A percentile compares a stretch with the other conserved stretches of the same genome.
Evolutionary conservation across 2,113 vertebrate genomes (phyloP).

Genomic region (Romanogobio albipinnatus): DNA sequence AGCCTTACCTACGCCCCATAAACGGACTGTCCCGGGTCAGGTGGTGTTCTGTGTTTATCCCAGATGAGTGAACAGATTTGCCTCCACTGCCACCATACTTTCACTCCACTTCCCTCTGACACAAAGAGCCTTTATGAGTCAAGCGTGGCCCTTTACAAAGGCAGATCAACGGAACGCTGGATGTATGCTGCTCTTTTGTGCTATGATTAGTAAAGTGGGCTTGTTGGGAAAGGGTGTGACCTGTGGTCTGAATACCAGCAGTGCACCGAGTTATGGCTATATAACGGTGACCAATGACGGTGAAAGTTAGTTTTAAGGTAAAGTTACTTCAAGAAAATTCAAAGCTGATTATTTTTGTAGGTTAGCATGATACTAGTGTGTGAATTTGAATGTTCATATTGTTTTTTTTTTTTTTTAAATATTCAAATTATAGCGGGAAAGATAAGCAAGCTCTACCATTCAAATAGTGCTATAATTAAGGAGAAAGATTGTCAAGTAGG

Average conservation of each 20-base stretch:
- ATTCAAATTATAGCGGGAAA: neutral
- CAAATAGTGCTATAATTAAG: neutral
- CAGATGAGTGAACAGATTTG: conserved; percentile 22
- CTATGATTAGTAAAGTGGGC: conserved; percentile 32
- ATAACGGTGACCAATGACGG: neutral
- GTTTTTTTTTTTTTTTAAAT: neutral
- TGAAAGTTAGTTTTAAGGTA: neutral
- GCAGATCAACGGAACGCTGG: conserved; percentile 20
- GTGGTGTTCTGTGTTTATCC: conserved; percentile 23
- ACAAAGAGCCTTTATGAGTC: conserved; percentile 33
- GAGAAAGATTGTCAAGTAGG: conserved; percentile 15
- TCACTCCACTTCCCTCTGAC: conserved; percentile 29
- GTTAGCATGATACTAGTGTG: neutral
- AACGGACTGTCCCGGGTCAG: conserved; percentile 15
- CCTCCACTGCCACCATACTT: conserved; percentile 31
- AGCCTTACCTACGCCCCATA: neutral
- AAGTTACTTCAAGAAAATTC: neutral
- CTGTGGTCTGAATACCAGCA: conserved; percentile 24
- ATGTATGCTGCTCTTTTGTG: conserved; percentile 35
- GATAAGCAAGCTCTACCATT: neutral
- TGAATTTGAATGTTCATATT: neutral
- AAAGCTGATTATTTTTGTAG: neutral
- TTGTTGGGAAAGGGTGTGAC: conserved; percentile 28
- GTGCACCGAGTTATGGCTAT: neutral
- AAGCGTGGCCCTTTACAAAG: conserved; percentile 24